These are phyloP conservation scores for Actias luna DNA, from an alignment of 2,888 invertebrate genomes.

Conservation along the genomic window DNA sequence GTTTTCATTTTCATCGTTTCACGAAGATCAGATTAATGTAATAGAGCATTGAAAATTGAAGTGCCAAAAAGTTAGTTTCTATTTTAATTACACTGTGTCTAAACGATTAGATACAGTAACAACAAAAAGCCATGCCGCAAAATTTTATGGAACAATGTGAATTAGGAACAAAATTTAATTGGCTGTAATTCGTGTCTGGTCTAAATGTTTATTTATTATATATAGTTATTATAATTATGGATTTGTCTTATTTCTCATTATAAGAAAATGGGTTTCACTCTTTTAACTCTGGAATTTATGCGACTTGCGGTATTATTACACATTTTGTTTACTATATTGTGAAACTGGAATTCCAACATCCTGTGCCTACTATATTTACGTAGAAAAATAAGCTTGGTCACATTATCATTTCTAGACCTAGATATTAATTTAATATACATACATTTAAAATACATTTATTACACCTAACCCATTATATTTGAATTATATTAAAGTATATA, in stretches of 20 bases:
- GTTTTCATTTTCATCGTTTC: slow-evolving; percentile 23
- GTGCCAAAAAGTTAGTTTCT: slow-evolving; percentile 28
- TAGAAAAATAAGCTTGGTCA: too few species aligned
- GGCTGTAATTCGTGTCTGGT: neutral
- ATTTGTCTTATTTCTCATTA: neutral
- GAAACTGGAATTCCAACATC: too few species aligned
- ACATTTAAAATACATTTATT: too few species aligned
- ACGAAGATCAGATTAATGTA: slow-evolving; percentile 23
- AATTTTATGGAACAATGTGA: neutral
- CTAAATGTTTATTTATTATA: neutral
- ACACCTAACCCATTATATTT: too few species aligned
- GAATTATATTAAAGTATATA: too few species aligned
- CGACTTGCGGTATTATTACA: too few species aligned
- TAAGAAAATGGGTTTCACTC: neutral
- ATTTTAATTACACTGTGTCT: slow-evolving; percentile 24
- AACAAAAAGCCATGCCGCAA: slow-evolving; percentile 11
- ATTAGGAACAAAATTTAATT: slow-evolving; percentile 17
- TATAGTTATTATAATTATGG: neutral
- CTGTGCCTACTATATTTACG: too few species aligned
- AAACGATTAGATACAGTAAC: slow-evolving; percentile 28
- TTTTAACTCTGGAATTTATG: too few species aligned
- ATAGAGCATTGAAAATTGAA: slow-evolving; percentile 28
- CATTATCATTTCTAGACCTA: too few species aligned
- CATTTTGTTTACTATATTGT: too few species aligned
- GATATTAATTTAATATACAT: too few species aligned